Evolutionary conservation across 2,113 vertebrate genomes (phyloP).

Genomic region (Tapirus terrestris): DNA sequence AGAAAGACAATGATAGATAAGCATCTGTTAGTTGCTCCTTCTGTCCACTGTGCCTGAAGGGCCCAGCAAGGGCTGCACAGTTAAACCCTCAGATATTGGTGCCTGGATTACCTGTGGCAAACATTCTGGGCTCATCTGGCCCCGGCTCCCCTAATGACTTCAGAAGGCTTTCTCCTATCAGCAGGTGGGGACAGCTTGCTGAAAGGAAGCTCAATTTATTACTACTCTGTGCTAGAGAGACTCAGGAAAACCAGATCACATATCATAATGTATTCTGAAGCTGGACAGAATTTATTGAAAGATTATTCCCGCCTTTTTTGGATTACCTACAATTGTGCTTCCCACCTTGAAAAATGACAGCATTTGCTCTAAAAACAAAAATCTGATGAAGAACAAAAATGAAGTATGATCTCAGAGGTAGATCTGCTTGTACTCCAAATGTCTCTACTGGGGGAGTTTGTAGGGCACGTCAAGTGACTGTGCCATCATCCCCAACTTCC

Average conservation of each 20-base stretch:
- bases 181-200: not conserved
- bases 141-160: not conserved
- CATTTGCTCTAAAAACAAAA: slow-evolving; percentile 33
- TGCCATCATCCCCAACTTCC: not conserved
- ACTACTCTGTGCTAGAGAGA: not conserved
- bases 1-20: slow-evolving; percentile 66
- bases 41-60: not conserved
- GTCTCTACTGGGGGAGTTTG: not conserved
- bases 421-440: not conserved
- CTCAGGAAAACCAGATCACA: slow-evolving; percentile 16
- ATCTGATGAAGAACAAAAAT: not conserved
- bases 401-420: not conserved
- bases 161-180: not conserved
- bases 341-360: slow-evolving; percentile 3
- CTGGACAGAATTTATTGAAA: not conserved
- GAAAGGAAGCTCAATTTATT: not conserved
- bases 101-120: not conserved
- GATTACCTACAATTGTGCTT: not conserved
- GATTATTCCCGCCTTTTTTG: not conserved
- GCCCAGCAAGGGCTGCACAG: not conserved
- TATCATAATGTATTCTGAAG: not conserved
- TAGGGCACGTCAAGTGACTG: not conserved
- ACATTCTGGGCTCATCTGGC: not conserved
- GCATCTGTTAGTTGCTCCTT: not conserved
- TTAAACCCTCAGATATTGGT: not conserved